phyloP scores from a whole-genome alignment of 2,888 invertebrate species.

The Reticulitermes lucifugus region DNA sequence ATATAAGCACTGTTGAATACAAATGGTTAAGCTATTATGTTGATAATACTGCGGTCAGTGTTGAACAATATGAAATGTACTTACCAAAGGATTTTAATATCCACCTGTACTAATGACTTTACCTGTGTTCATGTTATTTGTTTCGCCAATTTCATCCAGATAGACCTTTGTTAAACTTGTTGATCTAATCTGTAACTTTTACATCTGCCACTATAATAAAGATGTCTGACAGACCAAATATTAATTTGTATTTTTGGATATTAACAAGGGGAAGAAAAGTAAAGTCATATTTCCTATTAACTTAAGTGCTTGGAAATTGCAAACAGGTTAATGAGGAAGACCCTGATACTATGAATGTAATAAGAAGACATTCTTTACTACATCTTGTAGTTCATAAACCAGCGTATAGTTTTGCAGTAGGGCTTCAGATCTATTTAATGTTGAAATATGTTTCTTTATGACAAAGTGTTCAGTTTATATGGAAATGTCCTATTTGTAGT shows the following conservation, averaged over 20 bases:
- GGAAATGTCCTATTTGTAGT: too few relatives aligned
- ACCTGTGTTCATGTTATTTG: not conserved
- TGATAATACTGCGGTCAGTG: not conserved
- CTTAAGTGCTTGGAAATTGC: too few relatives aligned
- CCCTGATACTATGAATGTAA: too few relatives aligned
- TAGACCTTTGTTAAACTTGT: not conserved
- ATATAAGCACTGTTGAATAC: not conserved
- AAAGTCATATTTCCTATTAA: too few relatives aligned
- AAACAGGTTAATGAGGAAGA: too few relatives aligned
- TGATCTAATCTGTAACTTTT: conserved; percentile 8
- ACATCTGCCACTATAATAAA: not conserved
- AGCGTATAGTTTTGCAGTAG: too few relatives aligned
- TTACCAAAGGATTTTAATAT: not conserved
- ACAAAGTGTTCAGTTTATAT: too few relatives aligned
- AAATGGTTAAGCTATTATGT: not conserved
- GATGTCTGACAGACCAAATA: not conserved
- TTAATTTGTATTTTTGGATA: not conserved
- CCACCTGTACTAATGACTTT: not conserved
- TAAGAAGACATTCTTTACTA: too few relatives aligned
- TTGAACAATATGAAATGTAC: not conserved
- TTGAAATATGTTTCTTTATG: too few relatives aligned
- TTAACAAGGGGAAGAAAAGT: too few relatives aligned
- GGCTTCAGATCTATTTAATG: too few relatives aligned
- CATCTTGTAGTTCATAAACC: too few relatives aligned
- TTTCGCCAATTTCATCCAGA: not conserved